phyloP scores from a whole-genome alignment of 2,797 vertebrate genomes.

The Fistularia commersonii region DNA sequence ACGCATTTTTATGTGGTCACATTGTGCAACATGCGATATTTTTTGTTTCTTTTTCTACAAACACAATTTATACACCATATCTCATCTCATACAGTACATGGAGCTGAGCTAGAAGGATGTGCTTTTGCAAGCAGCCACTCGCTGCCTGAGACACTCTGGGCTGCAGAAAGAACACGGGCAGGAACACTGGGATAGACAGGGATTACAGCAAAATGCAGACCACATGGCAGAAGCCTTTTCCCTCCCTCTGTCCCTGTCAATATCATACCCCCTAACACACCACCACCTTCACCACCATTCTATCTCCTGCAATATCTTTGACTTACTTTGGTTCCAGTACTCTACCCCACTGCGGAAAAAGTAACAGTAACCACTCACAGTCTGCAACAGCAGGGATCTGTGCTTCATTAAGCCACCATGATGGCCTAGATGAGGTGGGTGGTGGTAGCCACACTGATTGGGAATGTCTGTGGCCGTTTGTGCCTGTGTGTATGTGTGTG shows the following conservation, averaged over 20 bases:
- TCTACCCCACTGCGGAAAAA: constrained; percentile 26
- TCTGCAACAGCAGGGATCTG: constrained; percentile 47
- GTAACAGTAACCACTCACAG: constrained; percentile 38
- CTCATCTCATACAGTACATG: constrained; percentile 19
- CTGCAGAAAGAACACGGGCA: constrained; percentile 39
- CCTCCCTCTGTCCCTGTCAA: constrained; percentile 57
- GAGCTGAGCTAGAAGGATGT: neutral
- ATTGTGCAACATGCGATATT: constrained; percentile 18
- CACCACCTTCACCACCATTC: neutral
- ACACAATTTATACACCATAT: constrained; percentile 18
- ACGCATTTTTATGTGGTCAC: constrained; percentile 54
- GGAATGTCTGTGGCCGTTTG: constrained; percentile 37
- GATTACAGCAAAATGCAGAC: constrained; percentile 67
- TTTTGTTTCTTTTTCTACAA: neutral
- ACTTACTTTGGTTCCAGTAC: constrained; percentile 28
- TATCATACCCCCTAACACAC: constrained; percentile 29
- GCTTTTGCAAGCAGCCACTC: constrained; percentile 15
- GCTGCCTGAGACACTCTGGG: constrained; percentile 36
- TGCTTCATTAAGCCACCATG: constrained; percentile 62
- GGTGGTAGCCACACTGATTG: constrained; percentile 45
- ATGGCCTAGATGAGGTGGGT: constrained; percentile 52
- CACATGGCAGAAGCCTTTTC: constrained; percentile 65
- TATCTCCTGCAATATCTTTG: constrained; percentile 44
- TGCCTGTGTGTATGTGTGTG: constrained; percentile 7
- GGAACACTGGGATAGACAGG: constrained; percentile 51